A percentile compares a stretch with the other conserved stretches of the same genome.
These are phyloP conservation scores for Axea sp. DNA, from an alignment of 2,888 invertebrate genomes.

Conservation along the genomic window DNA sequence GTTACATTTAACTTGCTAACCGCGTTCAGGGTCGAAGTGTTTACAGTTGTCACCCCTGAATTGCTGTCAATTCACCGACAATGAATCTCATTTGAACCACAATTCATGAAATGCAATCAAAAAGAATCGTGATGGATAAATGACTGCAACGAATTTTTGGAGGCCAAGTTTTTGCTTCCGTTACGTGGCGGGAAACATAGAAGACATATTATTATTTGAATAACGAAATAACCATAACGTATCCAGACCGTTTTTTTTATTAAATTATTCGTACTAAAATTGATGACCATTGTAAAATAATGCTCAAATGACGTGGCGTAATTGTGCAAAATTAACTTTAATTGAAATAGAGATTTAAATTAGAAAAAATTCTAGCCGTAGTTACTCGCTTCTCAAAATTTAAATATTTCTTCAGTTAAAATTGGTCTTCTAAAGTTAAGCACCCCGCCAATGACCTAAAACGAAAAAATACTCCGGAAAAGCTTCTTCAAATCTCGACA, in stretches of 20 bases:
- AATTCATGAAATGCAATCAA: conserved; percentile 1
- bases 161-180: not conserved
- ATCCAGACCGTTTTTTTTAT: too few species aligned
- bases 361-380: too few species aligned
- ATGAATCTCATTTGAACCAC: conserved; percentile 2
- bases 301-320: too few species aligned
- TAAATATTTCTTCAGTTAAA: too few species aligned
- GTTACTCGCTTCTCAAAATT: too few species aligned
- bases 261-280: too few species aligned
- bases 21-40: conserved; percentile 21
- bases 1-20: conserved; percentile 10
- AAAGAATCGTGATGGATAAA: conserved; percentile 1
- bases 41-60: conserved; percentile 4
- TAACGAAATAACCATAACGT: not conserved
- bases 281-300: too few species aligned
- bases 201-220: not conserved
- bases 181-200: conserved; percentile 1
- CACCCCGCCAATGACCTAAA: too few species aligned
- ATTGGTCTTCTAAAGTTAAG: too few species aligned
- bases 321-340: too few species aligned
- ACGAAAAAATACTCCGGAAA: not conserved
- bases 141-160: conserved; percentile 1
- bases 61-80: conserved; percentile 3
- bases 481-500: not conserved
- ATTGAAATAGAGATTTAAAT: too few species aligned